Percentiles rank a stretch among this genome's conserved stretches.
Evolutionary conservation across 2,888 invertebrate genomes (phyloP).

Genomic region (Cephus runcator): DNA sequence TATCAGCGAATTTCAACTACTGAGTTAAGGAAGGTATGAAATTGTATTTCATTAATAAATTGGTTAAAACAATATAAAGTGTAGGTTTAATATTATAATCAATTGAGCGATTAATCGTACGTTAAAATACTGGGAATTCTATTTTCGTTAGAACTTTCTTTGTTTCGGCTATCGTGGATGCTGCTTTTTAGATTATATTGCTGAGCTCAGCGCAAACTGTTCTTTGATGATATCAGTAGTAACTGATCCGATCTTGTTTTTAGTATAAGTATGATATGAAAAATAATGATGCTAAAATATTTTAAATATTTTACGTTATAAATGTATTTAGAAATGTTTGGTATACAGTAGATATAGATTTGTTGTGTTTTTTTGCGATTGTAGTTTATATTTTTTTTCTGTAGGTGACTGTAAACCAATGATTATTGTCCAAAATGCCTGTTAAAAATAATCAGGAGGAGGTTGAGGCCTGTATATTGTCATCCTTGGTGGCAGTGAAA

Average conservation of each 20-base stretch:
- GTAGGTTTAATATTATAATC: background rate
- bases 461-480: constrained; percentile 29
- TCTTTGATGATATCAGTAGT: background rate
- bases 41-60: background rate
- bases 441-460: constrained; percentile 22
- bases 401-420: background rate
- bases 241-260: background rate
- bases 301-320: background rate
- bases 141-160: background rate
- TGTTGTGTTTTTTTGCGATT: background rate
- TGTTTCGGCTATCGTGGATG: background rate
- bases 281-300: background rate
- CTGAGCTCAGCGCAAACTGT: background rate
- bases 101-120: background rate
- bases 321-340: background rate
- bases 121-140: background rate
- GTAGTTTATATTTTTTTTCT: background rate
- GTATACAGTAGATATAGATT: background rate
- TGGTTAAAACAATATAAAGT: background rate
- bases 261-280: background rate
- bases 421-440: background rate
- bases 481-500: constrained; percentile 36
- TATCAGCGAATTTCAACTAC: background rate
- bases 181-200: background rate
- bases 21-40: background rate